A percentile compares a stretch with the other conserved stretches of the same genome.
phyloP scores from a whole-genome alignment of 2,888 invertebrate species.

The Nebria salina region DNA sequence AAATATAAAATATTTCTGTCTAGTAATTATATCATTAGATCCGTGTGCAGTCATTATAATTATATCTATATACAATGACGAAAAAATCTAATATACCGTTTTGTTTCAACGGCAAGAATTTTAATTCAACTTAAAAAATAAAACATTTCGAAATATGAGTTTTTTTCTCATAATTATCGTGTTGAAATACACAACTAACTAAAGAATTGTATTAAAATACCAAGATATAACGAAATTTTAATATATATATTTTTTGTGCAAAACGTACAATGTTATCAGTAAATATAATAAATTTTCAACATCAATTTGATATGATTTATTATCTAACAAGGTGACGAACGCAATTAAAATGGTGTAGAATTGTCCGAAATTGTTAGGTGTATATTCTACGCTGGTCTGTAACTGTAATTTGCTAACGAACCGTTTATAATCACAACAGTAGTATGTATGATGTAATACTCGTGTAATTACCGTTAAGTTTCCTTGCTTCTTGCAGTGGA shows the following conservation, averaged over 20 bases:
- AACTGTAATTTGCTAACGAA: not conserved
- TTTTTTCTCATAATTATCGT: not conserved
- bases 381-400: not conserved
- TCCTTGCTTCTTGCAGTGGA: not conserved
- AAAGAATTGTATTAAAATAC: not conserved
- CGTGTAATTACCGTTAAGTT: not conserved
- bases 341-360: not conserved
- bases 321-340: too few relatives aligned
- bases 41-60: constrained; percentile 1
- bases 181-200: not conserved
- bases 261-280: too few relatives aligned
- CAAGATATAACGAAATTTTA: not conserved
- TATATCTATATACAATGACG: not conserved
- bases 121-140: not conserved
- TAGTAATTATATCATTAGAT: not conserved
- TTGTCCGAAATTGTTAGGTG: not conserved
- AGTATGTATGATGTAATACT: not conserved
- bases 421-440: not conserved
- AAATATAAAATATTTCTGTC: not conserved
- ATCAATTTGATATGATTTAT: too few relatives aligned
- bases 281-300: too few relatives aligned
- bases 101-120: constrained; percentile 1
- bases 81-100: not conserved
- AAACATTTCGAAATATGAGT: not conserved
- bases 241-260: too few relatives aligned